Evolutionary conservation across 2,797 vertebrate genomes (phyloP).

Genomic region (Anguilla pacifica): DNA sequence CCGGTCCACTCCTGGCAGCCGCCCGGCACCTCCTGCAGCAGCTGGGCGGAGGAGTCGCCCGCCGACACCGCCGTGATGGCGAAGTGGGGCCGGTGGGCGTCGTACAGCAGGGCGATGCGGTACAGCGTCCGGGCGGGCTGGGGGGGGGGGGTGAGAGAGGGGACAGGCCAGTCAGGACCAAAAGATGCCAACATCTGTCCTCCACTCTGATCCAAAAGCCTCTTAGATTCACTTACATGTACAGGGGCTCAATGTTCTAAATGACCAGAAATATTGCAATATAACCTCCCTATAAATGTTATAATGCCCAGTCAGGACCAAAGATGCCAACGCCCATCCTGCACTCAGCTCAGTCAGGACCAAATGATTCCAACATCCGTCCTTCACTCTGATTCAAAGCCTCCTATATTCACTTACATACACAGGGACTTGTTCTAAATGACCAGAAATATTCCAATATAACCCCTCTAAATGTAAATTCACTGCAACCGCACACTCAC

Average conservation of each 20-base stretch:
- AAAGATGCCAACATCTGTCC: neutral
- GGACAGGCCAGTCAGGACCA: neutral
- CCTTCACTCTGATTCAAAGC: neutral
- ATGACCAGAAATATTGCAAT: neutral
- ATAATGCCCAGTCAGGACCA: too few relatives aligned
- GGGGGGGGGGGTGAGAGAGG: neutral
- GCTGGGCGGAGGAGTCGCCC: constrained; percentile 80
- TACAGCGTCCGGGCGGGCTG: constrained; percentile 91
- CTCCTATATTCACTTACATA: neutral
- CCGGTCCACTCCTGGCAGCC: constrained; percentile 94
- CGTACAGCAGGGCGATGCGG: constrained; percentile 94
- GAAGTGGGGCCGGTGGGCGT: constrained; percentile 97
- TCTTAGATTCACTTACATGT: neutral
- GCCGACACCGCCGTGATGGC: constrained; percentile 89
- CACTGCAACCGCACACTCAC: neutral
- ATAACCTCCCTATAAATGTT: too few relatives aligned
- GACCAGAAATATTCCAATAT: too few relatives aligned
- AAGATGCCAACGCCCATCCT: neutral
- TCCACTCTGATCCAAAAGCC: neutral
- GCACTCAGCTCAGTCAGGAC: too few relatives aligned
- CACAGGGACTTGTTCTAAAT: neutral
- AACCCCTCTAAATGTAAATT: neutral
- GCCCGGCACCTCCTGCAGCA: constrained; percentile 83
- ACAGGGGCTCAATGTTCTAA: neutral
- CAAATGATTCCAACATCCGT: neutral